phyloP scores from a whole-genome alignment of 2,113 vertebrate genomes.

The Erythrocercus mccallii region DNA sequence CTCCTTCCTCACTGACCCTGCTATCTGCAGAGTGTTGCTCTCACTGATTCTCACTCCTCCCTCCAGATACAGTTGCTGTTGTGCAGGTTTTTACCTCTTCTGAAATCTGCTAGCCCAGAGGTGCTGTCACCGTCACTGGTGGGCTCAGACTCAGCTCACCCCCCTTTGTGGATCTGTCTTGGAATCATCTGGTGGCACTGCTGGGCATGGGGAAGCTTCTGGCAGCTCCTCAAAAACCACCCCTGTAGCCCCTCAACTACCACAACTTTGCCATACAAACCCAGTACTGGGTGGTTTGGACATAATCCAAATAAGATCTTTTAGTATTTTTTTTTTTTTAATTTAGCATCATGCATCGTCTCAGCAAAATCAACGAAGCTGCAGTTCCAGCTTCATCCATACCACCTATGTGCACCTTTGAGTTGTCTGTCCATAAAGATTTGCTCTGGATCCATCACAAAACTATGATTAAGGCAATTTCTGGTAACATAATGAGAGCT shows the following conservation, averaged over 20 bases:
- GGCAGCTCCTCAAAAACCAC: neutral
- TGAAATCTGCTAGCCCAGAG: neutral
- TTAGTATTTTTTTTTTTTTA: neutral
- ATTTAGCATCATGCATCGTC: neutral
- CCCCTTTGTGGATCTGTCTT: rapidly evolving
- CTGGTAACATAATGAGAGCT: neutral
- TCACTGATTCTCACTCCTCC: neutral
- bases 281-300: neutral
- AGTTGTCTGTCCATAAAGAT: neutral
- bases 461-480: neutral
- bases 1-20: neutral
- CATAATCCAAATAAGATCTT: neutral
- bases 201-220: neutral
- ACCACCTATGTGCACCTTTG: neutral
- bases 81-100: neutral
- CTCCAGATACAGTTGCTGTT: neutral
- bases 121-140: neutral
- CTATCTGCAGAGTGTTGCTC: neutral
- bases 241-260: no score
- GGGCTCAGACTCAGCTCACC: neutral
- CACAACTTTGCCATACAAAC: neutral
- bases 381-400: neutral
- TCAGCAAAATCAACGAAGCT: neutral
- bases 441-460: neutral
- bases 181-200: neutral